Evolutionary conservation across 2,113 vertebrate genomes (phyloP), one percentile per base, ranked within the genome.

Genomic region (Vulpes lagopus): DNA sequence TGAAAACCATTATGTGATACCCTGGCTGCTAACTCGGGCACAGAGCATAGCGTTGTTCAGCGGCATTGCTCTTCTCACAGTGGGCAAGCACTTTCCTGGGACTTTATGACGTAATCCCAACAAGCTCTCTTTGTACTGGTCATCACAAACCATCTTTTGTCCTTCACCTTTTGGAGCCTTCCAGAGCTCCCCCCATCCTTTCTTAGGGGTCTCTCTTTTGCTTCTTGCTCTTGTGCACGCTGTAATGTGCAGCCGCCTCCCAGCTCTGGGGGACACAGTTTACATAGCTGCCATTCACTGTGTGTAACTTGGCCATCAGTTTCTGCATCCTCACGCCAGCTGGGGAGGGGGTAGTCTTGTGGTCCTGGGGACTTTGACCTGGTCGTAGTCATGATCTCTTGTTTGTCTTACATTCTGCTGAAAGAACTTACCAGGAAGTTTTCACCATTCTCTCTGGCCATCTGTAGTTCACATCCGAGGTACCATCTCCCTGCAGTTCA

Each of bases 111-210:
- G n/a, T 62, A 30, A 92, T 71, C 62, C 27, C n/a, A 95, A 95
- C 90, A 95, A 79, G 30, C n/a, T 59, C 14, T 65, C 57, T 88
- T 84, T 94, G 81, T 88, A 2, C 59, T 12, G n/a, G 35, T 55
- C 80, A 25, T 51, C 76, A 96, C 92, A 96, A 0, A 35, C 59
- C 82, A 20, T 55, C 94, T 76, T 91, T 93, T 87, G 95, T 96
- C 73, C 92, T 86, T 30, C 3, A 38, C 65, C 89, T 96, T 78
- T 89, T 55, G 83, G 60, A 84, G 25, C 32, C 92, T 83, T 76
- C 7, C 83, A 92, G 85, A 67, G 10, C 86, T 88, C 65, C 14
- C 79, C 38, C 76, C n/a, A 43, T 94, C 82, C 67, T 55, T 35
- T 91, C 59, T 53, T 60, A 16, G 49, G 59, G 65, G 1, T 71